Evolutionary conservation across 2,113 vertebrate genomes (phyloP).

Genomic region (Oreochromis niloticus): DNA sequence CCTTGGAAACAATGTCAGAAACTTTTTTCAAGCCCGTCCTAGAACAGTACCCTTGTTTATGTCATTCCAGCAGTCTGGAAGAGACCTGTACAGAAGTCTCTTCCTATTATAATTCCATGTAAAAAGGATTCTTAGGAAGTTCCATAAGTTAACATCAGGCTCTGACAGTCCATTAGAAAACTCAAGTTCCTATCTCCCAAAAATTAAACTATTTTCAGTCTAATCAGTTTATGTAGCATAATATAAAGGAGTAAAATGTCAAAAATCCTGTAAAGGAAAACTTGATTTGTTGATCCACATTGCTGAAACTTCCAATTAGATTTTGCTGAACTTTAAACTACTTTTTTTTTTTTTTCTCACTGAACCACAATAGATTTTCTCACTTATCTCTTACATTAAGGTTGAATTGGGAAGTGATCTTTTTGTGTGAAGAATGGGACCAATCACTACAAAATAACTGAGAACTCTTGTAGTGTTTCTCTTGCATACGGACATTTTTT

Average conservation of each 20-base stretch:
- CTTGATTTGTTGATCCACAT: neutral
- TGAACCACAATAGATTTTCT: neutral
- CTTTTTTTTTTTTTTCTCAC: neutral
- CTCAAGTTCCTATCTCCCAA: neutral
- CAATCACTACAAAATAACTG: neutral
- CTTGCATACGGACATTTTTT: rapidly evolving
- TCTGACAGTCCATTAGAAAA: neutral
- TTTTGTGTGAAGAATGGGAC: neutral
- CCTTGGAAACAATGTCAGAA: neutral
- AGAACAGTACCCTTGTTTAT: neutral
- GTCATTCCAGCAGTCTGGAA: neutral
- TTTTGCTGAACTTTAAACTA: neutral
- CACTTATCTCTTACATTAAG: neutral
- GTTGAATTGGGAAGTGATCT: neutral
- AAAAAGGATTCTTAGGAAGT: neutral
- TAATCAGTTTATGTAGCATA: neutral
- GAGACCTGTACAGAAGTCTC: neutral
- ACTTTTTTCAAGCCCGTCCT: neutral
- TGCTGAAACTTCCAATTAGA: neutral
- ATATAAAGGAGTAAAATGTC: neutral
- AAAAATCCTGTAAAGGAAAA: neutral
- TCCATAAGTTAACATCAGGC: neutral
- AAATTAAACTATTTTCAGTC: neutral
- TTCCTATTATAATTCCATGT: rapidly evolving
- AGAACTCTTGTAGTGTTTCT: neutral